Percentiles rank a stretch among this genome's conserved stretches.
Conservation (phyloP, 2,113 vertebrate genomes). For the Solea solea region DNA sequence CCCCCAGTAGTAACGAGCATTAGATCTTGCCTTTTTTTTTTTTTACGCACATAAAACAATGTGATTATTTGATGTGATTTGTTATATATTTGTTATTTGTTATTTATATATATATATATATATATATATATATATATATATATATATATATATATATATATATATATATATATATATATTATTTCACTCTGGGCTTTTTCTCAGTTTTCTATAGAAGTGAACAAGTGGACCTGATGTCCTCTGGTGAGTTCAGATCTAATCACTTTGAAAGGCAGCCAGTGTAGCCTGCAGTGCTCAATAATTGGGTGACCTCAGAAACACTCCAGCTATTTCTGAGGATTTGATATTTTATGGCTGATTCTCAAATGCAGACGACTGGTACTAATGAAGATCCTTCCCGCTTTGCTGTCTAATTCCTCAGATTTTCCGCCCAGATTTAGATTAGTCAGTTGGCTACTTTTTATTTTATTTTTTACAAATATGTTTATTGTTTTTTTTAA, state of each 20-base stretch:
- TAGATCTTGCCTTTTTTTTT: constrained; percentile 6
- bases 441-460: constrained; percentile 27
- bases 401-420: constrained; percentile 55
- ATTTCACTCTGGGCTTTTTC: constrained; percentile 50
- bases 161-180: constrained; percentile 18
- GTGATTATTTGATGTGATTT: too few relatives aligned
- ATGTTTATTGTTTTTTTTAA: too few relatives aligned
- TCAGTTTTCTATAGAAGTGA: constrained; percentile 34
- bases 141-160: constrained; percentile 3
- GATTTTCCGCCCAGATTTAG: constrained; percentile 39
- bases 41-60: too few relatives aligned
- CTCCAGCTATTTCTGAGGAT: constrained; percentile 58
- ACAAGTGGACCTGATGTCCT: constrained; percentile 59
- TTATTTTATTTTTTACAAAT: too few relatives aligned
- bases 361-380: constrained; percentile 42
- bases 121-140: too few relatives aligned
- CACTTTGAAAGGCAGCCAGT: constrained; percentile 60
- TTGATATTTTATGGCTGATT: constrained; percentile 55
- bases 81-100: too few relatives aligned
- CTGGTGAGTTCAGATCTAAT: constrained; percentile 67
- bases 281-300: constrained; percentile 57
- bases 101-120: too few relatives aligned
- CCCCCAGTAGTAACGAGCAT: background rate
- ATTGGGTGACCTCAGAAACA: constrained; percentile 68
- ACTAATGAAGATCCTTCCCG: constrained; percentile 33